Conservation (phyloP, 2,113 vertebrate genomes). For the Pitta sordida region DNA sequence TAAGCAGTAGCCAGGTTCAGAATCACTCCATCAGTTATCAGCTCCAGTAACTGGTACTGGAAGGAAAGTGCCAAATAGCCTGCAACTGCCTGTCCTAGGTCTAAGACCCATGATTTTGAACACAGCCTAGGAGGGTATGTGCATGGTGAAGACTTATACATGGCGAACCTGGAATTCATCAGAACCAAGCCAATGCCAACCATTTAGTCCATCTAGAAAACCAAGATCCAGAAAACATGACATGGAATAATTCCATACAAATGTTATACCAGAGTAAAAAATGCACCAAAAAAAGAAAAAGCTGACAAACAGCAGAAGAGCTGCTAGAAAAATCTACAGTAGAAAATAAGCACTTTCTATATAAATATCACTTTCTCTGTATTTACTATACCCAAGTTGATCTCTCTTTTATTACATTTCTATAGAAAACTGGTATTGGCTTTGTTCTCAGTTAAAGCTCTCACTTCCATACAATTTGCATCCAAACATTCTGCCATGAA, state of each 20-base stretch:
- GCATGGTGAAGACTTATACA: background rate
- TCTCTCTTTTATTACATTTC: background rate
- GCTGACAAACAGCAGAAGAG: background rate
- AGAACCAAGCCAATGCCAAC: background rate
- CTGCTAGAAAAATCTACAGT: slow-evolving; percentile 40
- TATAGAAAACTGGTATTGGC: background rate
- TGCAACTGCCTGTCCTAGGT: background rate
- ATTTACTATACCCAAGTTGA: background rate
- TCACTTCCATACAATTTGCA: background rate
- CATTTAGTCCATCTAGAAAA: background rate
- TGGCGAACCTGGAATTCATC: background rate
- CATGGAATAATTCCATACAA: background rate
- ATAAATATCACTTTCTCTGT: slow-evolving; percentile 12
- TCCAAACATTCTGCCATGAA: background rate
- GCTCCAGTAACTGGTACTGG: background rate
- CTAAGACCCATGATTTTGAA: background rate
- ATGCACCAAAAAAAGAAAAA: background rate
- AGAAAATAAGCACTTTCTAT: slow-evolving; percentile 49
- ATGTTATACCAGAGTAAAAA: slow-evolving; percentile 12
- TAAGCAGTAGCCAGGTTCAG: background rate
- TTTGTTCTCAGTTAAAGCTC: background rate
- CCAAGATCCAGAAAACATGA: background rate
- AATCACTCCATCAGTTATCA: background rate
- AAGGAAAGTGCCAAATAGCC: background rate
- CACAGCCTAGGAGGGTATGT: background rate